Evolutionary conservation across 2,113 vertebrate genomes (phyloP).

Genomic region (human): DNA sequence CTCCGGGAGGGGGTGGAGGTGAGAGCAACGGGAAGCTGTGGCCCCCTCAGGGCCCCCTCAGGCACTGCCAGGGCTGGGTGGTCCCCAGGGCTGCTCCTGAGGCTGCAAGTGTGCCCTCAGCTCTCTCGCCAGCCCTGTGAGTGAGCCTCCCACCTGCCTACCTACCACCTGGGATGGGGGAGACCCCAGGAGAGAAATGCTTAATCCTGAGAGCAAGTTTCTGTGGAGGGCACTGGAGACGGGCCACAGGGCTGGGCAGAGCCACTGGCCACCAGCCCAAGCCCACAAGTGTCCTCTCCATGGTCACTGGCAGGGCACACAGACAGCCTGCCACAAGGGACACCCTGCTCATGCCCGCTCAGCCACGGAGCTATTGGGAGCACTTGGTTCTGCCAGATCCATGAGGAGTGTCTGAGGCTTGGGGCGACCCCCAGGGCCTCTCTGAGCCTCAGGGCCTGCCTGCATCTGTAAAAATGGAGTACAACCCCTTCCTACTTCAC

Average conservation of each 20-base stretch:
- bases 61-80: not conserved
- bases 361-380: not conserved
- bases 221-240: not conserved
- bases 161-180: not conserved
- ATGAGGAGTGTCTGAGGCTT: not conserved
- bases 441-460: not conserved
- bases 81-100: not conserved
- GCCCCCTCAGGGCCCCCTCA: not conserved
- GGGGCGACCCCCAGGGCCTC: not conserved
- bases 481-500: not conserved
- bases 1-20: not conserved
- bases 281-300: conserved; percentile 55
- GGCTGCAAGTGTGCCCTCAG: not conserved
- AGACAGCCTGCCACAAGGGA: not conserved
- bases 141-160: not conserved
- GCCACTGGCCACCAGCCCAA: not conserved
- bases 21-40: not conserved
- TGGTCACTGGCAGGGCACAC: not conserved
- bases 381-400: not conserved
- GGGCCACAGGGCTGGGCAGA: not conserved
- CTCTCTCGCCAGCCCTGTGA: not conserved
- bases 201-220: not conserved
- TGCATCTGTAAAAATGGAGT: not conserved
- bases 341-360: not conserved
- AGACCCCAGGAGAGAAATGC: not conserved